Evolutionary conservation across 1,140 invertebrate genomes (phyloP).

Genomic region (Helicoverpa zea): DNA sequence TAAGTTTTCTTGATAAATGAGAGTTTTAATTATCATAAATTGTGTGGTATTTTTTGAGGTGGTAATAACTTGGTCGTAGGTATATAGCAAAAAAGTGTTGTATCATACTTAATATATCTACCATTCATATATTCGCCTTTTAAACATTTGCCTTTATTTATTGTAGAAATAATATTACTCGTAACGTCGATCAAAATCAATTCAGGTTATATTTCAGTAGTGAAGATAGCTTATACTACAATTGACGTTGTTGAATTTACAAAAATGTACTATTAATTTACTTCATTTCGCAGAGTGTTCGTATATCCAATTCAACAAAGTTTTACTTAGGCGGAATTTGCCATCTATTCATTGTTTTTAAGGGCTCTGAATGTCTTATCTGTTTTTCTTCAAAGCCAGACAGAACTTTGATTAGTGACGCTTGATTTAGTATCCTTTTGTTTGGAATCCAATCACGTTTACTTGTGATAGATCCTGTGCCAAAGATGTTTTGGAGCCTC

Average conservation of each 20-base stretch:
- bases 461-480: slow-evolving; percentile 27
- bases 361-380: neutral
- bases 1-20: slow-evolving; percentile 3
- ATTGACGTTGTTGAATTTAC: too few species aligned
- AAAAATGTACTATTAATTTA: too few species aligned
- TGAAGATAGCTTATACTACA: too few species aligned
- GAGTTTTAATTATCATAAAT: neutral
- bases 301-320: neutral
- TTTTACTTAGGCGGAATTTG: neutral
- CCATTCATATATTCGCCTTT: too few species aligned
- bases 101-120: too few species aligned
- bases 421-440: slow-evolving; percentile 41
- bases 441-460: slow-evolving; percentile 35
- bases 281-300: too few species aligned
- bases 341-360: neutral
- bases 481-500: neutral
- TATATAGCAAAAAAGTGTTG: neutral
- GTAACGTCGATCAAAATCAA: too few species aligned
- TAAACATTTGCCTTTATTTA: neutral
- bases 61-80: neutral
- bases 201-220: too few species aligned
- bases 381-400: slow-evolving; percentile 14
- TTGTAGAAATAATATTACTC: too few species aligned
- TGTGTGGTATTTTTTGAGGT: neutral
- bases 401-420: slow-evolving; percentile 25